A percentile compares a stretch with the other conserved stretches of the same genome.
phyloP scores from a whole-genome alignment of 1,140 invertebrate genomes.

The Drosophila lacteicornis region DNA sequence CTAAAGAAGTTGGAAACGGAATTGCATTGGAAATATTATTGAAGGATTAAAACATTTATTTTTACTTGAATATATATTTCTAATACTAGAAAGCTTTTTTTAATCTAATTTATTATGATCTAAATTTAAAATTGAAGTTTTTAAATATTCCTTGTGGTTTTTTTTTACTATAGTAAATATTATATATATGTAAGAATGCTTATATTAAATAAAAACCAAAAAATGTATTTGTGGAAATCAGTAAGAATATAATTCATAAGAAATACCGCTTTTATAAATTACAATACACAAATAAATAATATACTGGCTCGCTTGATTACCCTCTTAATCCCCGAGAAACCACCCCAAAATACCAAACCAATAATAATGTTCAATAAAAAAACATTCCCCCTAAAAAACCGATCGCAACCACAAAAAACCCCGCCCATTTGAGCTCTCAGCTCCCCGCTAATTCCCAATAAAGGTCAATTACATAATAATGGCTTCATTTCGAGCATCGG shows the following conservation, averaged over 20 bases:
- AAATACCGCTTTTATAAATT: not conserved
- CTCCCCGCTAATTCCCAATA: constrained; percentile 10
- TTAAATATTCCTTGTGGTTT: no score
- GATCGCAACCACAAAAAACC: constrained; percentile 13
- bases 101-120: no score
- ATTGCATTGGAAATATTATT: not conserved
- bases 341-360: not conserved
- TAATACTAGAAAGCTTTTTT: no score
- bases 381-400: constrained; percentile 23
- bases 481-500: constrained; percentile 28
- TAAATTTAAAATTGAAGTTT: no score
- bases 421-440: constrained; percentile 24
- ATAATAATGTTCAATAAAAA: not conserved
- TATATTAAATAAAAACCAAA: no score
- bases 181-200: no score
- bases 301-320: not conserved
- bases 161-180: no score
- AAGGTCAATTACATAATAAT: constrained; percentile 68
- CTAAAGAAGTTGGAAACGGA: not conserved
- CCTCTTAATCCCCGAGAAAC: not conserved
- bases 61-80: no score
- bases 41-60: not conserved
- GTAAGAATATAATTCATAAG: not conserved
- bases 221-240: no score
- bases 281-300: not conserved